phyloP scores from a whole-genome alignment of 2,113 vertebrate species.

The Enhydra lutris region DNA sequence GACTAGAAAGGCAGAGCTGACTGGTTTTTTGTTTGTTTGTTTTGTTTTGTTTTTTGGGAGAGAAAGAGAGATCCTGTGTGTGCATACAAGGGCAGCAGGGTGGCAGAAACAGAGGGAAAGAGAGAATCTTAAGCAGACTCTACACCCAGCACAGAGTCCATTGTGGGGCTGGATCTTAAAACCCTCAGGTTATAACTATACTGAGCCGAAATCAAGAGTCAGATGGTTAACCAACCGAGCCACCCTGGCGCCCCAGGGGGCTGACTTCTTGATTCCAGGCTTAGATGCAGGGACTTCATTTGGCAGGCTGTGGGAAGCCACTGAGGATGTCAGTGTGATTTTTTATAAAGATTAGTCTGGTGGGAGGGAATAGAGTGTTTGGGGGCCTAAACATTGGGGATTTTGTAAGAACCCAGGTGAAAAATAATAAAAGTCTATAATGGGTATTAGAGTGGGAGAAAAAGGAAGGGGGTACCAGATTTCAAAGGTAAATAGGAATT shows the following conservation, averaged over 20 bases:
- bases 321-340: neutral
- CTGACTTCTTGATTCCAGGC: neutral
- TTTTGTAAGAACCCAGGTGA: neutral
- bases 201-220: neutral
- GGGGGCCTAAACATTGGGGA: neutral
- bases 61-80: no score
- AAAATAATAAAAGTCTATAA: neutral
- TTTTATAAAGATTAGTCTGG: conserved; percentile 6
- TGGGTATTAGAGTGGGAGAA: neutral
- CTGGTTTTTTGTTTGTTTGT: neutral
- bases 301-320: neutral
- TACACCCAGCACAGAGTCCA: no score
- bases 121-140: no score
- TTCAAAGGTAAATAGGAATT: conserved; percentile 11
- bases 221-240: neutral
- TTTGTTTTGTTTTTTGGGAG: no score
- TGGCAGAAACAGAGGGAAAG: no score
- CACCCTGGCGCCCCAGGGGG: neutral
- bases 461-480: neutral
- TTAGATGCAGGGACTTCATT: neutral
- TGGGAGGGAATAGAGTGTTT: neutral
- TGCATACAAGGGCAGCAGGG: no score
- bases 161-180: no score
- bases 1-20: neutral
- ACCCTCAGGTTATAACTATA: neutral